Conservation (phyloP, 64 coral and sea anemone genomes). For the Astreopora myriophthalma region DNA sequence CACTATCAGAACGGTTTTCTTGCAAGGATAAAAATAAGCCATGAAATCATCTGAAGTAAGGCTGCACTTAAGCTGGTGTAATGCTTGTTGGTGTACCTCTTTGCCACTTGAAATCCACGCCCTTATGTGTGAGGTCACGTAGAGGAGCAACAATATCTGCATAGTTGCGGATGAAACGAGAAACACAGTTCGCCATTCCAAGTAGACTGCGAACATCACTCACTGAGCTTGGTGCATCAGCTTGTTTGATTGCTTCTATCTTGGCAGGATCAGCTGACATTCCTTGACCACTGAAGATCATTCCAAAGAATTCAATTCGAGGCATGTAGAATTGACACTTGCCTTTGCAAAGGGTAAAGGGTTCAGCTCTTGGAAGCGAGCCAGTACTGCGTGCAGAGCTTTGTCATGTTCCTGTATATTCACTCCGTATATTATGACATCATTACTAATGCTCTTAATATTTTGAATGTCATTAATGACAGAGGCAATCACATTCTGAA, state of each 20-base stretch:
- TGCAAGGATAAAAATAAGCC: constrained; percentile 65
- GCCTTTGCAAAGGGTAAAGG: constrained; percentile 17
- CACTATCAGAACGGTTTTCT: constrained; percentile 41
- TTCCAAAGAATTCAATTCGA: constrained; percentile 60
- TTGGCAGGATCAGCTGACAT: constrained; percentile 39
- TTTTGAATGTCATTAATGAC: constrained; percentile 39
- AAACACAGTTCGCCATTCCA: no score
- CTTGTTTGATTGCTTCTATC: constrained; percentile 1
- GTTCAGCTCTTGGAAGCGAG: no score
- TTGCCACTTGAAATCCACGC: constrained; percentile 1
- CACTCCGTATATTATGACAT: constrained; percentile 10
- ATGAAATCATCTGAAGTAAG: constrained; percentile 24
- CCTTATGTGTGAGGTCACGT: constrained; percentile 38
- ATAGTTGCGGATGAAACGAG: constrained; percentile 50
- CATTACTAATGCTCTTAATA: no score
- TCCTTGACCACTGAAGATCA: constrained; percentile 35
- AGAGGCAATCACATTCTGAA: no score
- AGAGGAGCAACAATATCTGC: constrained; percentile 38
- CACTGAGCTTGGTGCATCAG: no score
- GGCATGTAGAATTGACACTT: constrained; percentile 45
- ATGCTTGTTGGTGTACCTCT: constrained; percentile 24
- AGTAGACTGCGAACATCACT: no score
- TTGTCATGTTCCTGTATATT: background rate
- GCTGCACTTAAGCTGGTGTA: constrained; percentile 22
- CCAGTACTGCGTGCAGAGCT: background rate